These are phyloP conservation scores for Anoplolepis gracilipes DNA, from an alignment of 1,140 invertebrate species.

Conservation along the genomic window DNA sequence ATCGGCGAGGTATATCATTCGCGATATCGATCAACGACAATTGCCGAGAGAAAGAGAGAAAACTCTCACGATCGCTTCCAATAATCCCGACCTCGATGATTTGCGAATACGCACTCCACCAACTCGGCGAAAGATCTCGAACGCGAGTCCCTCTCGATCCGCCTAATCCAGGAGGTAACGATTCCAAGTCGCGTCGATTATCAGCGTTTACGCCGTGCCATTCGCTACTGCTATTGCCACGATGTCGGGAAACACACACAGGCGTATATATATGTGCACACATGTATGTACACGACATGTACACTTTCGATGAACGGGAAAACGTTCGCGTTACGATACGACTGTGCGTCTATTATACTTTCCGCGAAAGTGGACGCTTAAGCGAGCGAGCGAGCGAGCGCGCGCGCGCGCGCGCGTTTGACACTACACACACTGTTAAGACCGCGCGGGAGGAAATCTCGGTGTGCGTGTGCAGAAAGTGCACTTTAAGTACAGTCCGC, in stretches of 20 bases:
- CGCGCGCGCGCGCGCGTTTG: neutral
- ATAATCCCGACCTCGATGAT: slow-evolving; percentile 39
- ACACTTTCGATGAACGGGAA: slow-evolving; percentile 31
- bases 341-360: slow-evolving; percentile 24
- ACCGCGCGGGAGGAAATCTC: neutral
- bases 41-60: slow-evolving; percentile 26
- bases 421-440: slow-evolving; percentile 11
- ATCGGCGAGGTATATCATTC: neutral
- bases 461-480: slow-evolving; percentile 25
- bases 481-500: slow-evolving; percentile 58
- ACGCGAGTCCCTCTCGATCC: neutral
- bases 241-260: neutral
- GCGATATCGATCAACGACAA: slow-evolving; percentile 58
- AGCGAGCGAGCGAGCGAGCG: neutral
- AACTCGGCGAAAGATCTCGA: neutral
- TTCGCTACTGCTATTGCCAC: slow-evolving; percentile 10
- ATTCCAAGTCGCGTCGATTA: slow-evolving; percentile 34
- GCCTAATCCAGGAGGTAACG: slow-evolving; percentile 29
- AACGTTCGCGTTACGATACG: slow-evolving; percentile 24
- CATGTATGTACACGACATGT: neutral
- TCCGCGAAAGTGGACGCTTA: slow-evolving; percentile 54
- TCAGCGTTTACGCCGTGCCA: slow-evolving; percentile 18
- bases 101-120: neutral
- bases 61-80: slow-evolving; percentile 42
- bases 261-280: slow-evolving; percentile 16